Base-by-base conservation (phyloP, 2,113 vertebrate species). In the Phaethornis superciliosus region DNA sequence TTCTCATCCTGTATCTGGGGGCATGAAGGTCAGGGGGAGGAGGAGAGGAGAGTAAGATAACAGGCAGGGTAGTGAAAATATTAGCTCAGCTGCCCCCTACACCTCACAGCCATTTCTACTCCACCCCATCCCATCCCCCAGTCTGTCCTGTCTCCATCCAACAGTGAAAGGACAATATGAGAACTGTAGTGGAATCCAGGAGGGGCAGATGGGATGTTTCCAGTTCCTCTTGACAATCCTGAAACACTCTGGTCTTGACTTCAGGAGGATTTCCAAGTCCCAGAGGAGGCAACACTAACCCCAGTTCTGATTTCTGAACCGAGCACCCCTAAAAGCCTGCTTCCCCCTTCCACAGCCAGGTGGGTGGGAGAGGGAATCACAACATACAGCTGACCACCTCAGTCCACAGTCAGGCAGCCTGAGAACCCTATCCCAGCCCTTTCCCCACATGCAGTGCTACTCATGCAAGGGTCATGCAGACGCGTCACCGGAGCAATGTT, bases 11-110 rank as follows among this genome's bases (percentile, higher is more conserved):
- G 52, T 86, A 88, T 62, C 44, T 91, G 44, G 55, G 77, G 81
- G 17, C 77, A 74, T 21, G 37, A 69, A 56, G 49, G 75, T 81
- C 71, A 77, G n/a, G 21, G 24, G 37, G 58, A 94, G 84, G 75
- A 91, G 72, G 90, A 85, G 19, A 82, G 37, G 24, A 88, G 58
- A 88, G 46, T 85, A 83, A 93, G 85, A 81, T 88, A 91, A 63
- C 58, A 81, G 68, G 22, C 44, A 90, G 65, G 51, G 30, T 40
- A 81, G 54, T 89, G 84, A 96, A 97, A 91, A 88, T 52, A 75
- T 94, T 89, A 95, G 91, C 81, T 91, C 95, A 97, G 93, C 94
- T 94, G 94, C 87, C 93, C 91, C 89, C 83, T 59, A 52, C 78
- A 90, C 65, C 82, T 84, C 76, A 85, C 47, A 59, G 15, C 1